A percentile compares a stretch with the other conserved stretches of the same genome.
These are phyloP conservation scores for Numenius phaeopus DNA, from an alignment of 2,797 vertebrate genomes.

Conservation along the genomic window DNA sequence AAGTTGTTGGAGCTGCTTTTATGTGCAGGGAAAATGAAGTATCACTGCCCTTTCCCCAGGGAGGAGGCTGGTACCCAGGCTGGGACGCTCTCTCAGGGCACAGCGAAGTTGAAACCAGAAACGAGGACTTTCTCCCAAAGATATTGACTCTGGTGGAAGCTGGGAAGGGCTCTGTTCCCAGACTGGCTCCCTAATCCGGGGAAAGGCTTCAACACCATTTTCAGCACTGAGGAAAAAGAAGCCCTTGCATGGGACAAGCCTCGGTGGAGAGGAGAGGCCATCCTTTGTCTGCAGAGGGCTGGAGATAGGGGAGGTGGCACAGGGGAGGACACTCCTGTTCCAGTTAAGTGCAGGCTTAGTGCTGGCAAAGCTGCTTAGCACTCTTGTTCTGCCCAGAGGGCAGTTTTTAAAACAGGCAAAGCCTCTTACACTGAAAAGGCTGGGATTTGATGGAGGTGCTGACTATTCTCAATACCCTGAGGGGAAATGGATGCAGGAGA, in stretches of 20 bases:
- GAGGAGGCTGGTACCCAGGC: not conserved
- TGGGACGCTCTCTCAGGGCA: not conserved
- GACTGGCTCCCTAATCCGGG: not conserved
- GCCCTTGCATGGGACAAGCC: not conserved
- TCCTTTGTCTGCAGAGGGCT: not conserved
- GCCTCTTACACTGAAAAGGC: conserved; percentile 54
- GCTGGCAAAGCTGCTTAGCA: conserved; percentile 73
- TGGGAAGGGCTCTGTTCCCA: not conserved
- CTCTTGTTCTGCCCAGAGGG: conserved; percentile 48
- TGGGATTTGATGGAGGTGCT: conserved; percentile 49
- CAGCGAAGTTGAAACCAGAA: not conserved
- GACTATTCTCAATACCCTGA: not conserved
- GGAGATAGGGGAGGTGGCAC: not conserved
- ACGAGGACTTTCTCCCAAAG: not conserved
- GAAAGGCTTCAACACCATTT: not conserved
- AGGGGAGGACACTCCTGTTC: conserved; percentile 23
- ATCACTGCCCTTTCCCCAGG: not conserved
- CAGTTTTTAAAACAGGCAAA: conserved; percentile 59
- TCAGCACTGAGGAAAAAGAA: not conserved
- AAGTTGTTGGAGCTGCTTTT: not conserved
- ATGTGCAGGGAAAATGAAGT: not conserved
- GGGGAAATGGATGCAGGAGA: not conserved
- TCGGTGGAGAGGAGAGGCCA: not conserved
- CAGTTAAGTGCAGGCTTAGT: conserved; percentile 58
- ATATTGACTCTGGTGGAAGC: not conserved